phyloP scores from a whole-genome alignment of 2,113 vertebrate genomes.

The Misgurnus mizolepis region DNA sequence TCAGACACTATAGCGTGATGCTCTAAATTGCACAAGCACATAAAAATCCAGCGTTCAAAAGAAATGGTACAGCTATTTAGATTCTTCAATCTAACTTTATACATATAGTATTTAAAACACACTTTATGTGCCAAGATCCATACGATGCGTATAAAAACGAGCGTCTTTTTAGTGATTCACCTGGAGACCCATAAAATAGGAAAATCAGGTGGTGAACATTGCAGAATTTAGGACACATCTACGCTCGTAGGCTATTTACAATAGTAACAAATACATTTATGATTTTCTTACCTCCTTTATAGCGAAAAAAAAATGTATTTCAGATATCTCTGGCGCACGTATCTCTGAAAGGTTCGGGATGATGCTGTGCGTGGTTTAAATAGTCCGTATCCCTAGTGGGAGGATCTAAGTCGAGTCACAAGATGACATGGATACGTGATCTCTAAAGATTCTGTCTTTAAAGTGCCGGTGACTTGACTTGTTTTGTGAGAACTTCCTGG shows the following conservation, averaged over 20 bases:
- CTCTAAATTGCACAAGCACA: background rate
- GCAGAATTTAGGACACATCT: conserved; percentile 66
- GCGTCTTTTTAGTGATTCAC: background rate
- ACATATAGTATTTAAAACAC: background rate
- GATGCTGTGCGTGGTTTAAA: conserved; percentile 65
- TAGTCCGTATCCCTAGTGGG: conserved; percentile 66
- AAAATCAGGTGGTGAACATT: conserved; percentile 44
- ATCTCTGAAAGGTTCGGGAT: conserved; percentile 31
- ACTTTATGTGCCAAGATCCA: background rate
- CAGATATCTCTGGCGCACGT: conserved; percentile 6
- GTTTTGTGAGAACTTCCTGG: background rate
- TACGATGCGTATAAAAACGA: background rate
- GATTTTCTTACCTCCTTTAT: conserved; percentile 35
- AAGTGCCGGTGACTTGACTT: no score
- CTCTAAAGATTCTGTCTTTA: background rate
- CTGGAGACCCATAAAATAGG: background rate
- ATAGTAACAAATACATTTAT: background rate
- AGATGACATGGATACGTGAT: conserved; percentile 50
- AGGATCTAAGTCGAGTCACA: conserved; percentile 62
- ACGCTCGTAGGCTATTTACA: background rate
- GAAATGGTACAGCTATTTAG: no score
- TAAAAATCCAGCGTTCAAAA: background rate
- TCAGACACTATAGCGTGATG: background rate
- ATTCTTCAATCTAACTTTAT: background rate
- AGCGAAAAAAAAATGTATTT: background rate